Evolutionary conservation across 2,113 vertebrate genomes (phyloP), one percentile per base, ranked within the genome.

Genomic region (Menura novaehollandiae): DNA sequence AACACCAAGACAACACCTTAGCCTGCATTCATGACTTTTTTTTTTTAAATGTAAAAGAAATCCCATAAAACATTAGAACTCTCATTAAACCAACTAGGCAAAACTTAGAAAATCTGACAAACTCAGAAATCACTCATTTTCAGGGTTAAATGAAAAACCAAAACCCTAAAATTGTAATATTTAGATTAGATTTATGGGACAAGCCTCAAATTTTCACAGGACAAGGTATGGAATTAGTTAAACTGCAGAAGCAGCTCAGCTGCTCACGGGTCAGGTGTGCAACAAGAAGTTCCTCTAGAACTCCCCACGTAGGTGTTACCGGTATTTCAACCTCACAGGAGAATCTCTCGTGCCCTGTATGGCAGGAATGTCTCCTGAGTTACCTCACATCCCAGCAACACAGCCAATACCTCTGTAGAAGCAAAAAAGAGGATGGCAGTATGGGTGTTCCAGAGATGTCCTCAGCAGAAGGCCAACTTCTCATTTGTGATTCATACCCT

Each of bases 401-500:
- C 72, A 80, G 84, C 53, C 81, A 90, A 88, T 84, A 87, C 73
- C 85, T 93, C 18, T 67, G 82, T 37, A 43, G 30, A 94, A 77
- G 91, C 79, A 94, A 51, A 88, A 80, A 49, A 51, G 68, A 63
- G 56, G 76, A 89, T 56, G 69, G 76, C 88, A 84, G 43, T 39
- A 73, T 59, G 87, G 86, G 47, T 55, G 80, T 73, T 84, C 82
- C 69, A 63, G 26, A 81, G 71, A 13, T 71, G 91, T 56, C 82
- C 90, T 86, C 90, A 92, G 83, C 85, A 96, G 49, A 91, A 83
- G 83, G 64, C 75, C 37, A 93, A 85, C 91, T 91, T 82, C 79
- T 84, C 88, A 89, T 84, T 92, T 84, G 67, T 93, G 95, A 96
- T 94, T 95, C 95, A 96, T 39, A 64, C 76, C 68, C 58, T 81